Evolutionary conservation across 2,113 vertebrate genomes (phyloP).

Genomic region (Riparia riparia): DNA sequence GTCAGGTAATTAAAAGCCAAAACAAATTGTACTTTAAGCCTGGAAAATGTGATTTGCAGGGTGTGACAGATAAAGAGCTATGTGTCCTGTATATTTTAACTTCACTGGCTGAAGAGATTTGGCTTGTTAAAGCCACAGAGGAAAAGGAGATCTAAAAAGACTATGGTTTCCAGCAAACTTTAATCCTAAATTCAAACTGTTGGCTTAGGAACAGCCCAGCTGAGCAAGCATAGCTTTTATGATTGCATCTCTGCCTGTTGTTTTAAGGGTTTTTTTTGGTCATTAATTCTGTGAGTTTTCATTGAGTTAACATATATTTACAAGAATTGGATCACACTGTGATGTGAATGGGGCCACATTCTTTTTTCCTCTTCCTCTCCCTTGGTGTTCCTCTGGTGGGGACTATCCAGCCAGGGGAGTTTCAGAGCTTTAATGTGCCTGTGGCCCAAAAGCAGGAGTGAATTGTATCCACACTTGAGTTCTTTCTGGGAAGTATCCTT

Average conservation of each 20-base stretch:
- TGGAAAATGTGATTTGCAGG: conserved; percentile 59
- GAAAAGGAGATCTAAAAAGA: neutral
- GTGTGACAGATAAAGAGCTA: conserved; percentile 44
- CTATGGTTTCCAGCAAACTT: neutral
- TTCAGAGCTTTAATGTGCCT: neutral
- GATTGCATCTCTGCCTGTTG: neutral
- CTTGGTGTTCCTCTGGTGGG: neutral
- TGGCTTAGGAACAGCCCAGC: neutral
- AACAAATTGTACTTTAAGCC: conserved; percentile 52
- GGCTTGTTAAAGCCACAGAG: neutral
- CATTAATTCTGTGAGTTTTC: neutral
- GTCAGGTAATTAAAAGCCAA: conserved; percentile 69
- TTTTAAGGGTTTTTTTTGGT: neutral
- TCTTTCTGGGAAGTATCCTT: neutral
- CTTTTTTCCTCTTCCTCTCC: neutral
- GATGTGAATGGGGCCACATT: neutral
- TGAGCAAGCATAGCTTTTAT: neutral
- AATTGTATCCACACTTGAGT: neutral
- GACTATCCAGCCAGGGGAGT: neutral
- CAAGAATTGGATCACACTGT: neutral
- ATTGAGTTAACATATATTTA: neutral
- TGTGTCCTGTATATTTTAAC: neutral
- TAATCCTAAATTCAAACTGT: neutral
- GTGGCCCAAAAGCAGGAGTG: neutral
- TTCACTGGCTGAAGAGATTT: conserved; percentile 5